Conservation (phyloP, 2,113 vertebrate genomes). For the Todiramphus chloris region DNA sequence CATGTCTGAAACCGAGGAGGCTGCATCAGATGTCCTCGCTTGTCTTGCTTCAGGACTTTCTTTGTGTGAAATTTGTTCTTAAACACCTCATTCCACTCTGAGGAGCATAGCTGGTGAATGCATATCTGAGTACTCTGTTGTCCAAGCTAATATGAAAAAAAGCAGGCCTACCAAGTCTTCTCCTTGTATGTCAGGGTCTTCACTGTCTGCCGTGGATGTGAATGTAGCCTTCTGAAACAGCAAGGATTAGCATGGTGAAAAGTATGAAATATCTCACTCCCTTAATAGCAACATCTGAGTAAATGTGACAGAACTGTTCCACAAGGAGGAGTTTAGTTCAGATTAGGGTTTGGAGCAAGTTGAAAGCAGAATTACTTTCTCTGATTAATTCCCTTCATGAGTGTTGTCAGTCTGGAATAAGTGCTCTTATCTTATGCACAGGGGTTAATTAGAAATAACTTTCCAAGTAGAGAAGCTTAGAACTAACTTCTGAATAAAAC, state of each 20-base stretch:
- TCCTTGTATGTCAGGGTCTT: background rate
- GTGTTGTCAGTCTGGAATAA: background rate
- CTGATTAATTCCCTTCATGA: background rate
- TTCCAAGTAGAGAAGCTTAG: background rate
- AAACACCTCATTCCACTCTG: background rate
- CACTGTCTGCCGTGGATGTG: background rate
- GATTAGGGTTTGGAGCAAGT: background rate
- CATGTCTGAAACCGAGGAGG: background rate
- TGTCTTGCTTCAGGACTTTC: background rate
- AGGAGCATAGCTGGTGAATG: background rate
- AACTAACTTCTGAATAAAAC: background rate
- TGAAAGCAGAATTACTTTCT: background rate
- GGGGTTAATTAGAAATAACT: background rate
- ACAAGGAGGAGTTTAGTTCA: background rate
- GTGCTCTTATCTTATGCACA: background rate
- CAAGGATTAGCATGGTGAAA: background rate
- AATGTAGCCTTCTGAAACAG: background rate
- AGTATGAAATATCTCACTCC: background rate
- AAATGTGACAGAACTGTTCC: background rate
- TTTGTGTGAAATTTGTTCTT: background rate
- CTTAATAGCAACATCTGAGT: background rate
- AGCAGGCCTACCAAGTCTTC: background rate
- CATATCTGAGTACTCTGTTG: background rate
- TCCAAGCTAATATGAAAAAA: background rate
- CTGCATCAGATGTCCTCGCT: background rate